Base-by-base conservation (phyloP, 2,797 vertebrate genomes). In the Cichlasoma orientale region DNA sequence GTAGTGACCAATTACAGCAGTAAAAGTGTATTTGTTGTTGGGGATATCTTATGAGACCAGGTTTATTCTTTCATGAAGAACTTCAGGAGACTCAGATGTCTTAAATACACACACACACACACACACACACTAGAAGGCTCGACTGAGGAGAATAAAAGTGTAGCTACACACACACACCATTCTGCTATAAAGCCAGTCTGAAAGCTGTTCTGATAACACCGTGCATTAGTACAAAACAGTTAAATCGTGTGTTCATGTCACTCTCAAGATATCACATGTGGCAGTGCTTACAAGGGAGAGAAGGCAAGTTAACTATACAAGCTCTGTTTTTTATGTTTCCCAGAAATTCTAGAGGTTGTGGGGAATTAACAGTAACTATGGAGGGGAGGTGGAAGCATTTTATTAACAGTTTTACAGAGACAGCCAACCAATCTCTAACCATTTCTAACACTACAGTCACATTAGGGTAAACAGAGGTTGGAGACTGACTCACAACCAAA, bases 61-160 rank as follows among this genome's bases (percentile, higher is more conserved):
- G 63, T 29, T 68, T 68, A 29, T 50, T 68, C 63, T 68, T 68
- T 68, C 61, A 68, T n/a, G 11, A 25, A 29, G 25, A 68, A 68
- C 25, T 50, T 68, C 63, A 29, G 41, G 61, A 68, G 41, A 68
- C 41, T 50, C 41, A 7, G 6, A 29, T 68, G 63, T 68, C 18
- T 66, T 66, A 47, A 0, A 21, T 1, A 21, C 19, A 29, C 55
- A 29, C 54, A 55, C 12, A 7, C 54, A 16, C 14, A 29, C 56
- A 58, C 56, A 58, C 31, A 21, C 57, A 23, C 58, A 41, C 9
- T 4, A 13, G 0, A 50, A 68, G 41, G 5, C 41, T 50, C 12
- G 11, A 50, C 63, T 50, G 18, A 13, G 18, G 18, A 31, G 25
- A 68, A 68, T 50, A 50, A 50, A 68, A 50, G 25, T 50, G 44